Conservation (phyloP, 2,888 invertebrate genomes). For the Scaptomyza tumidula region DNA sequence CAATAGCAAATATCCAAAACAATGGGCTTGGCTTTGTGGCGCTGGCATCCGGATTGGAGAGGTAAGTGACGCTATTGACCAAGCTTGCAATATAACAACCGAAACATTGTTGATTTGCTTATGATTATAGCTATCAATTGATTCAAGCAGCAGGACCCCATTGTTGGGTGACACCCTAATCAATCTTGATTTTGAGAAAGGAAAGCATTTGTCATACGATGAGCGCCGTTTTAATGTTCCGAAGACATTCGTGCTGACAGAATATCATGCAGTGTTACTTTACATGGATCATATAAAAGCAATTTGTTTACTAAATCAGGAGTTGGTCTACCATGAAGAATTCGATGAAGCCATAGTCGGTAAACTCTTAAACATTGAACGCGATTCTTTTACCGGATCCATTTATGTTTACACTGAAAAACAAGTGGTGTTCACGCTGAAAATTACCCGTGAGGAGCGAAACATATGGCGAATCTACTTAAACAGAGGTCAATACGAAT, state of each 20-base stretch:
- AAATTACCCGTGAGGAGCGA: constrained; percentile 92
- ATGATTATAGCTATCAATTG: constrained; percentile 50
- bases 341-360: constrained; percentile 91
- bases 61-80: constrained; percentile 84
- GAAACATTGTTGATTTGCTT: not conserved
- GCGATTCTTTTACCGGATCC: constrained; percentile 90
- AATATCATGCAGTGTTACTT: constrained; percentile 94
- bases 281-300: constrained; percentile 93
- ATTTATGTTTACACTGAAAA: constrained; percentile 95
- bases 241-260: constrained; percentile 92
- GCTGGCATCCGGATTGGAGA: constrained; percentile 92
- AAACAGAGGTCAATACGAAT: constrained; percentile 92
- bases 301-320: constrained; percentile 93
- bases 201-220: constrained; percentile 74
- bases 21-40: constrained; percentile 95
- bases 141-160: constrained; percentile 40
- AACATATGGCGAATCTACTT: constrained; percentile 96
- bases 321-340: constrained; percentile 93
- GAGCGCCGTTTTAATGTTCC: constrained; percentile 85
- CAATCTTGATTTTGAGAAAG: constrained; percentile 68
- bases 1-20: constrained; percentile 88
- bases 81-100: not conserved
- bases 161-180: constrained; percentile 69
- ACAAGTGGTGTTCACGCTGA: constrained; percentile 93
- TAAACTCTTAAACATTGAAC: constrained; percentile 91